These are phyloP conservation scores for Pantelozetes paolii DNA, from an alignment of 2,888 invertebrate species.

Conservation along the genomic window DNA sequence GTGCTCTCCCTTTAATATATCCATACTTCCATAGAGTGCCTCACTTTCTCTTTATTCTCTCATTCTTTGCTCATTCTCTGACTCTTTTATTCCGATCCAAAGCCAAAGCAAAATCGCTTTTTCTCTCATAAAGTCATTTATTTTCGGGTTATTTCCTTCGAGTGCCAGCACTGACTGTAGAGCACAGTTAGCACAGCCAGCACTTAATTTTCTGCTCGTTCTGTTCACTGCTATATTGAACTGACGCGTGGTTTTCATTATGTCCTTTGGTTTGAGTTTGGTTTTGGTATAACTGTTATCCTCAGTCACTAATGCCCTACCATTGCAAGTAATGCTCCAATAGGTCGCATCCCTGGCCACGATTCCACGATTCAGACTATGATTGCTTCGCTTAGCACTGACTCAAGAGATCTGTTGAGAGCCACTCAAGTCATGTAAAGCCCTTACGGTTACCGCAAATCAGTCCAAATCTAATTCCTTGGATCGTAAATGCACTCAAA, in stretches of 20 bases:
- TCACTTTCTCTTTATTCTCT: constrained; percentile 26
- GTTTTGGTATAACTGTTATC: neutral
- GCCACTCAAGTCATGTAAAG: constrained; percentile 9
- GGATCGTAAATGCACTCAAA: constrained; percentile 33
- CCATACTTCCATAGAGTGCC: neutral
- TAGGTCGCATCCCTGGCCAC: constrained; percentile 8
- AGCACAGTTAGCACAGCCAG: neutral
- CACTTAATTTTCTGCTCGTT: constrained; percentile 32
- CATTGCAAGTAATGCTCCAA: constrained; percentile 1
- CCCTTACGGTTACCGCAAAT: constrained; percentile 35
- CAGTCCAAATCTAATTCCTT: constrained; percentile 30
- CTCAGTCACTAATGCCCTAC: constrained; percentile 2
- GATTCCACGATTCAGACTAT: constrained; percentile 4
- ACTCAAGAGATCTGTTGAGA: constrained; percentile 14
- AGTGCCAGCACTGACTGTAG: constrained; percentile 1
- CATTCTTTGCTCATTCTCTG: constrained; percentile 3
- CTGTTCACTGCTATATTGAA: constrained; percentile 16
- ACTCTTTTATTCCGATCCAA: constrained; percentile 23
- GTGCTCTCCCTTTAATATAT: constrained; percentile 27
- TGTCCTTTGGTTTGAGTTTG: neutral
- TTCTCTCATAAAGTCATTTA: constrained; percentile 28
- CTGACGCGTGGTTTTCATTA: constrained; percentile 13
- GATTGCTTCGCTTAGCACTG: constrained; percentile 23
- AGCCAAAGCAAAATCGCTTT: constrained; percentile 21
- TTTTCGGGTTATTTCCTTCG: constrained; percentile 27